phyloP scores from a whole-genome alignment of 1,140 invertebrate species.

The Drosophila albomicans region DNA sequence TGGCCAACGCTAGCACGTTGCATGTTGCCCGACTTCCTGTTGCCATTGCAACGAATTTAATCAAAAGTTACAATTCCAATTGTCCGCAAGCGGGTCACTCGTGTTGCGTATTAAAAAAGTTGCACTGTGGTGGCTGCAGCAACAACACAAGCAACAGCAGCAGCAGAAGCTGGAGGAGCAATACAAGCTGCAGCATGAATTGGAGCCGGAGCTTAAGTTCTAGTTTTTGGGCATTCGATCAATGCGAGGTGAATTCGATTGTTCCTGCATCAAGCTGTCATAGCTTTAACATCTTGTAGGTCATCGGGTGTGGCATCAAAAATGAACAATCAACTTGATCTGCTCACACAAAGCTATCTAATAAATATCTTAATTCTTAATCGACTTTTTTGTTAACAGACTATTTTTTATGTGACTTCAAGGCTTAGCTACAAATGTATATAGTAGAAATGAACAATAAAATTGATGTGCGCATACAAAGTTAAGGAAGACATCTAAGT shows the following conservation, averaged over 20 bases:
- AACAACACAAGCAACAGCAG: background rate
- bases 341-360: no score
- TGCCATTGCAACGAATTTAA: slow-evolving; percentile 81
- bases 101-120: slow-evolving; percentile 83
- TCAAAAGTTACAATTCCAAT: slow-evolving; percentile 83
- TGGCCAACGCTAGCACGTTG: slow-evolving; percentile 2
- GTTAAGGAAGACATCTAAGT: no score
- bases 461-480: no score
- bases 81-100: slow-evolving; percentile 82
- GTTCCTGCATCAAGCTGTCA: slow-evolving; percentile 5
- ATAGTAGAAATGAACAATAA: no score
- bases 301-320: slow-evolving; percentile 10
- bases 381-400: no score
- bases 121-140: slow-evolving; percentile 50
- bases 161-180: slow-evolving; percentile 10
- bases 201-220: background rate
- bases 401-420: no score
- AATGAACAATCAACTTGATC: slow-evolving; percentile 46
- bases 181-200: background rate
- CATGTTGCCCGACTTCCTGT: slow-evolving; percentile 63
- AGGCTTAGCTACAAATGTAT: no score
- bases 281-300: slow-evolving; percentile 26
- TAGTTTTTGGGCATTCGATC: background rate
- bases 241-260: slow-evolving; percentile 17
- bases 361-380: no score